Base-by-base conservation (phyloP, 2,113 vertebrate genomes). In the Oryzias curvinotus region DNA sequence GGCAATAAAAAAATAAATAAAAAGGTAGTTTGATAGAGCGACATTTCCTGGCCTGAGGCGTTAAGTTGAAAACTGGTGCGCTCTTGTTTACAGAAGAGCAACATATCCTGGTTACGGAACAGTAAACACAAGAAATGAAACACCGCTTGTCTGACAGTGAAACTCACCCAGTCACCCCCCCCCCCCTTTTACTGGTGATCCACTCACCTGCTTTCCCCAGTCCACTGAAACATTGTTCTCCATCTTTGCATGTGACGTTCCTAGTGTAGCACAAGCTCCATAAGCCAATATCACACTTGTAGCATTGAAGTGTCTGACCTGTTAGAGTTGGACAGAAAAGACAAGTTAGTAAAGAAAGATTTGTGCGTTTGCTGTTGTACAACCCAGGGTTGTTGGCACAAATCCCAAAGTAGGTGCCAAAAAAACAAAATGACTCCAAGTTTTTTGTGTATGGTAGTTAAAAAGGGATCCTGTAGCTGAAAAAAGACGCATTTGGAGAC, bases 291-390 rank as follows among this genome's bases (percentile, higher is more conserved):
- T 43, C 12, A 66, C 93, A 94, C 0, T 89, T 53, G 80, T 93
- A 94, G 71, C 93, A 94, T 44, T 65, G 0, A 57, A 94, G 78
- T 0, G 73, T 45, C 16, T 90, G 86, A 36, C 81, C 93, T 94
- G 62, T 44, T 30, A 51, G 23, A 46, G 18, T 54, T 47, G 19
- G 8, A 30, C 12, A 30, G 3, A 17, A 1, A n/a, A 16, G 17
- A 26, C 5, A 41, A 3, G 23, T 44, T 14, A 54, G 10, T 60
- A 41, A 0, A 21, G 23, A 14, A 30, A 2, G 44, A 0, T n/a
- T 4, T 54, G 49, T 4, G 15, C 1, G 28, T 52, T 44, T 48
- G 8, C 12, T 49, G 26, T 10, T 52, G 4, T 52, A 25, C 14
- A 17, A 17, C 4, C n/a, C 14, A 17, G 36, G 8, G 36, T 36